Evolutionary conservation across 1,140 invertebrate genomes (phyloP).

Genomic region (Neodiprion lecontei): DNA sequence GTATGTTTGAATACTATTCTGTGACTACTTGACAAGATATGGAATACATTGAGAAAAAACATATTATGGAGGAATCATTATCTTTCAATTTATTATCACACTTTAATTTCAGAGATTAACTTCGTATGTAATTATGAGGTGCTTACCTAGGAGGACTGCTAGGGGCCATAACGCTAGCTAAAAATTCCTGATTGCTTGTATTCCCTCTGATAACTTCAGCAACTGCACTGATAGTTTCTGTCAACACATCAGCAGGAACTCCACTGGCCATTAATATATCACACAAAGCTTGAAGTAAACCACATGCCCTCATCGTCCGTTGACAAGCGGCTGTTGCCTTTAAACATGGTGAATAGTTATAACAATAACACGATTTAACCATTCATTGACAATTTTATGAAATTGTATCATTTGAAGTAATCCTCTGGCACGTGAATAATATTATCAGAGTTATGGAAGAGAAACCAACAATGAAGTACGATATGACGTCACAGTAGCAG

Average conservation of each 20-base stretch:
- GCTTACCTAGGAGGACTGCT: slow-evolving; percentile 83
- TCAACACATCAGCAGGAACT: slow-evolving; percentile 95
- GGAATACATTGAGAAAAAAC: slow-evolving; percentile 13
- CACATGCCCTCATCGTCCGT: slow-evolving; percentile 84
- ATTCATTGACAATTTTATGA: neutral
- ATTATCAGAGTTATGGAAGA: too few species aligned
- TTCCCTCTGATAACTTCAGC: slow-evolving; percentile 94
- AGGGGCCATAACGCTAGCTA: slow-evolving; percentile 91
- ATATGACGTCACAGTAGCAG: too few species aligned
- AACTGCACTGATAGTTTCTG: slow-evolving; percentile 95
- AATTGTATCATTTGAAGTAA: neutral
- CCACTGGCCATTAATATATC: slow-evolving; percentile 93
- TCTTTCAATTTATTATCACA: neutral
- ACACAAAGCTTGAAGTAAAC: slow-evolving; percentile 83
- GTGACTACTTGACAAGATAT: too few species aligned
- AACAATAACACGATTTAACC: slow-evolving; percentile 6
- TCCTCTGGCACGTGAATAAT: too few species aligned
- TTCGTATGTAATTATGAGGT: slow-evolving; percentile 15
- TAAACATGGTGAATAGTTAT: slow-evolving; percentile 13
- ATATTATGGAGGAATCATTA: too few species aligned
- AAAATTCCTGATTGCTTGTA: slow-evolving; percentile 89
- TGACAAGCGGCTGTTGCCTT: slow-evolving; percentile 78
- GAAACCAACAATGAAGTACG: too few species aligned
- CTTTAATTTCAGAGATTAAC: neutral
- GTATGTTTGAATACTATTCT: neutral